phyloP scores from a whole-genome alignment of 2,113 vertebrate genomes.

The Elephas maximus region DNA sequence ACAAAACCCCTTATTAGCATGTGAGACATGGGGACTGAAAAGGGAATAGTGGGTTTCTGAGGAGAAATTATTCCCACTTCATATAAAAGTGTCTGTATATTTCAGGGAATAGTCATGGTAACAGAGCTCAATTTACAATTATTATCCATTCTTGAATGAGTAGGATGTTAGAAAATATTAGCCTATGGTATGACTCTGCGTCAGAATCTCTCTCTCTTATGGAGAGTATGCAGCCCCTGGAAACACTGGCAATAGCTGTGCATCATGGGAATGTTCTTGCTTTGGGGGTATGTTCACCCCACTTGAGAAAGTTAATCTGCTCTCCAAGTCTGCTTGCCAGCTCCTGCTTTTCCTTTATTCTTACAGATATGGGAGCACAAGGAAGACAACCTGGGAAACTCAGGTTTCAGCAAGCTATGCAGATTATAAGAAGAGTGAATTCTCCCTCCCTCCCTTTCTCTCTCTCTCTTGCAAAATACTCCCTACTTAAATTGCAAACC shows the following conservation, averaged over 20 bases:
- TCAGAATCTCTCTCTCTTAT: neutral
- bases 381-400: slow-evolving; percentile 78
- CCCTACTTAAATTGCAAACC: slow-evolving; percentile 89
- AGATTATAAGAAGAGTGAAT: slow-evolving; percentile 70
- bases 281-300: slow-evolving; percentile 30
- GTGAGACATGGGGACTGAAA: neutral
- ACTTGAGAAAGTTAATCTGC: slow-evolving; percentile 65
- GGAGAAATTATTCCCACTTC: neutral
- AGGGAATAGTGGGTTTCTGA: neutral
- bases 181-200: neutral
- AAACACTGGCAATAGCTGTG: slow-evolving; percentile 17
- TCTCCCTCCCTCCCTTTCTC: slow-evolving; percentile 67
- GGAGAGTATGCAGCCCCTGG: neutral
- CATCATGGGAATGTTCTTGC: slow-evolving; percentile 66
- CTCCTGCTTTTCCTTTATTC: slow-evolving; percentile 80
- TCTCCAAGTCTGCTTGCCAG: slow-evolving; percentile 48
- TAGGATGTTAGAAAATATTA: slow-evolving; percentile 47
- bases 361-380: slow-evolving; percentile 75
- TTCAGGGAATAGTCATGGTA: slow-evolving; percentile 44
- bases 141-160: slow-evolving; percentile 57
- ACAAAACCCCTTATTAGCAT: neutral
- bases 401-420: slow-evolving; percentile 77
- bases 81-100: slow-evolving; percentile 36
- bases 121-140: slow-evolving; percentile 47
- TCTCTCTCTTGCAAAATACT: slow-evolving; percentile 86